Base-by-base conservation (phyloP, 2,888 invertebrate species). In the Tuberolachnus salignus region DNA sequence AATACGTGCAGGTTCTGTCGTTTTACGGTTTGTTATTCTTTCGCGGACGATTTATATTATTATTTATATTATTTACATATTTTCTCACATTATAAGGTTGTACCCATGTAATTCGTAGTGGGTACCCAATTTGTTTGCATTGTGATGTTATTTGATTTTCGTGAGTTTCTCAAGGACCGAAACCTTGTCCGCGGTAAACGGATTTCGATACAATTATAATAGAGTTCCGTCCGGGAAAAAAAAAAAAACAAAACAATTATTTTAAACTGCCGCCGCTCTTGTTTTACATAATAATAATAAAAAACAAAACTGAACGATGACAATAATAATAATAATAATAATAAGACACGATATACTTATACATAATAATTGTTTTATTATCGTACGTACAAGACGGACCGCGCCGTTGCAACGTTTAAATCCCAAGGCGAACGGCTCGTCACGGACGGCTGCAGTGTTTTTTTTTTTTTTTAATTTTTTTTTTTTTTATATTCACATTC, bases 361-460 rank as follows among this genome's bases (percentile, higher is more conserved):
- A n/a, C n/a, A n/a, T n/a, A n/a, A n/a, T 34, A 34, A 34, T 34
- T 34, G 6, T 34, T 34, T 3, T 34, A 34, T 34, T 34, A 34
- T 34, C 6, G 34, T 34, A 34, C 34, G 34, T 23, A 61, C 11
- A n/a, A 59, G 26, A 26, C 14, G 53, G 13, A 49, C 49, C 49
- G 59, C 26, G 49, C 26, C 66, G 67, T 3, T 13, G 55, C 55
- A 23, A 55, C 70, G 53, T 70, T 70, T 55, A 69, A 73, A 49
- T 73, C 51, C 34, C 73, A 73, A 73, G 73, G 73, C 73, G 73
- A 73, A 73, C 73, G 51, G 34, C 61, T 73, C 73, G 61, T 73
- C 61, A 73, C 16, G 61, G 51, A 63, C 72, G 71, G 44, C 70
- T 23, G 23, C 44, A 16, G 59, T 23, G 26, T 44, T 13, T 49